Base-by-base conservation (phyloP, 2,888 invertebrate genomes). In the Rhamphomyia laevipes region DNA sequence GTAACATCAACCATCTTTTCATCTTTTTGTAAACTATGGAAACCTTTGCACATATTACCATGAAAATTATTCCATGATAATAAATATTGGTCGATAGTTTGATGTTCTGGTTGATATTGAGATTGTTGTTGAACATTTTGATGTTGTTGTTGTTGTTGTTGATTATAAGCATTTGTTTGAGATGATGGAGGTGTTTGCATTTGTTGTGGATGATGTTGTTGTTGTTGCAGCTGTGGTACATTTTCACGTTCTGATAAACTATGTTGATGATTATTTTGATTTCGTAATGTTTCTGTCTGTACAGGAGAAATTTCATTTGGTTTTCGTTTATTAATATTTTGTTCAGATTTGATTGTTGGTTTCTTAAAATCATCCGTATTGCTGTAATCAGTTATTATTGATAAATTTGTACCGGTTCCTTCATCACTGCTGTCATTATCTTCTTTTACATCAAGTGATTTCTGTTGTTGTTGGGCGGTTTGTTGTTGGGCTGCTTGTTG, bases 1-100 rank as follows among this genome's bases (percentile, higher is more conserved):
- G 82, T 82, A 49, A 82, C 82, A 60, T 82, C 82, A 57, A 82
- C 82, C 72, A 82, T 73, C 71, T 81, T 79, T 64, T 81, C 81
- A 68, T 80, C 80, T 68, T 80, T 79, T 72, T 82, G 76, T 68
- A 82, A 74, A 68, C 79, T 77, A 59, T 81, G 81, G 66, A 82
- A 82, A 64, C 81, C 81, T 67, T 79, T 77, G 58, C 81, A 79
- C 78, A 82, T 80, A 59, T 82, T 82, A 52, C 80, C 80, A 68
- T 81, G 80, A 73, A 82, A 82, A 69, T 82, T 81, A 73, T 82
- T 82, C 82, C 82, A 82, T 65, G 81, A 81, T 68, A 82, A 68
- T 70, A 82, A 79, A 72, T 80, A 80, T 71, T 70, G 70, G 54
- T 70, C 70, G 48, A 70, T 70, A 46, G 70, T 69, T 43, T 69